A percentile compares a stretch with the other conserved stretches of the same genome.
Evolutionary conservation across 2,888 invertebrate species (phyloP).

Genomic region (Globia sparganii): DNA sequence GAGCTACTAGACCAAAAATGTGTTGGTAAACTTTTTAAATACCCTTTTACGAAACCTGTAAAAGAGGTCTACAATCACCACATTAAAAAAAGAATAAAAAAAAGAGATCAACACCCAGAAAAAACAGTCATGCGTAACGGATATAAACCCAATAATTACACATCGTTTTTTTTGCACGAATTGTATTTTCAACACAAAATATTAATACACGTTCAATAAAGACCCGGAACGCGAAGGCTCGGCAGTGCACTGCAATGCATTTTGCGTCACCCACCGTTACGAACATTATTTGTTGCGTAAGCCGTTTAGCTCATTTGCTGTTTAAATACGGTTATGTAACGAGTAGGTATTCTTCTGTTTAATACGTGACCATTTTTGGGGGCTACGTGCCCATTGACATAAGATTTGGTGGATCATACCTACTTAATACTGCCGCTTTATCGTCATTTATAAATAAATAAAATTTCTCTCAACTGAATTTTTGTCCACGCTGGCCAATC

Average conservation of each 20-base stretch:
- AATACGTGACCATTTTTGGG: conserved; percentile 28
- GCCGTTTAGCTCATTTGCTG: conserved; percentile 46
- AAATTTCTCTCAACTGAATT: background rate
- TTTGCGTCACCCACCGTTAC: conserved; percentile 57
- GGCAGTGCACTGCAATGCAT: conserved; percentile 49
- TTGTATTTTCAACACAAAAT: conserved; percentile 27
- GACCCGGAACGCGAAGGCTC: conserved; percentile 31
- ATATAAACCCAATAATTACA: conserved; percentile 22
- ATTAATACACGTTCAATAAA: conserved; percentile 25
- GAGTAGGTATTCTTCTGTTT: conserved; percentile 20
- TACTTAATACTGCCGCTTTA: background rate
- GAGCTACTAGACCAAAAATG: background rate
- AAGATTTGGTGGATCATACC: background rate
- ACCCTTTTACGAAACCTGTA: background rate
- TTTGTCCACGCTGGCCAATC: background rate
- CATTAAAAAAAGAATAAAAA: background rate
- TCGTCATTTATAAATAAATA: background rate
- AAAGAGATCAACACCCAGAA: too few relatives aligned
- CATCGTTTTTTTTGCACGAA: conserved; percentile 2
- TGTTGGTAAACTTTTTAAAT: background rate
- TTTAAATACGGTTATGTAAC: conserved; percentile 38
- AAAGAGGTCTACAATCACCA: background rate
- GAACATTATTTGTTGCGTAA: conserved; percentile 54
- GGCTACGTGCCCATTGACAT: background rate
- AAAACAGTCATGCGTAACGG: background rate